Conservation (phyloP, 2,888 invertebrate genomes). For the Gisinianus flammeolus region DNA sequence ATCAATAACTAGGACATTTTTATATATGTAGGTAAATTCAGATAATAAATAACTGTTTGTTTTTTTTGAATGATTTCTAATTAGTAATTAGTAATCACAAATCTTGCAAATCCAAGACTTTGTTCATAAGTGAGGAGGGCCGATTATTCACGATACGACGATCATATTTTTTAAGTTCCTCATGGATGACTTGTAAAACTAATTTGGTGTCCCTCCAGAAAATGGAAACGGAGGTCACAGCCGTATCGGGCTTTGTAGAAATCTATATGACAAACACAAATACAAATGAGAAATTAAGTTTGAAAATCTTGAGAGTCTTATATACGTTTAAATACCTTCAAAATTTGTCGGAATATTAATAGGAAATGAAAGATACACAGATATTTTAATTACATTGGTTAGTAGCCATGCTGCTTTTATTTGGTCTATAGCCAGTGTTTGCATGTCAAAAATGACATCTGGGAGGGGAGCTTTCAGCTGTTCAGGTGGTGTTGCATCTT, state of each 20-base stretch:
- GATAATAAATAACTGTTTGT: neutral
- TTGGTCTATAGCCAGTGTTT: neutral
- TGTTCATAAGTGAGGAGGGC: constrained; percentile 36
- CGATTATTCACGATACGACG: constrained; percentile 26
- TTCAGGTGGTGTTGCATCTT: no score
- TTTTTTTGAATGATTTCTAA: neutral
- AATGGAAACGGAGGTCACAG: neutral
- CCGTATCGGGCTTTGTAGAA: neutral
- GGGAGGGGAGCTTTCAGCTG: neutral
- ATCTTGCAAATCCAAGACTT: constrained; percentile 40
- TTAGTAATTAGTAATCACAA: constrained; percentile 25
- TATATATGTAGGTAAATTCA: no score
- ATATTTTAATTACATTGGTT: constrained; percentile 8
- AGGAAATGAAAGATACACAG: neutral
- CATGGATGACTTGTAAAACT: constrained; percentile 16
- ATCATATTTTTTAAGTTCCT: constrained; percentile 32
- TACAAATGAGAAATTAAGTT: neutral
- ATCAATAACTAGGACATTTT: neutral
- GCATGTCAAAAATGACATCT: neutral
- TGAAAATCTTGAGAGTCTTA: neutral
- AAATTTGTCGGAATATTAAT: neutral
- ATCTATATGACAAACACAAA: neutral
- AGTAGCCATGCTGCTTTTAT: constrained; percentile 15
- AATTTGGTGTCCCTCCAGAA: constrained; percentile 29
- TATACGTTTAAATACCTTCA: neutral